Evolutionary conservation across 2,797 vertebrate genomes (phyloP).

Genomic region (Syndactyla subalaris): DNA sequence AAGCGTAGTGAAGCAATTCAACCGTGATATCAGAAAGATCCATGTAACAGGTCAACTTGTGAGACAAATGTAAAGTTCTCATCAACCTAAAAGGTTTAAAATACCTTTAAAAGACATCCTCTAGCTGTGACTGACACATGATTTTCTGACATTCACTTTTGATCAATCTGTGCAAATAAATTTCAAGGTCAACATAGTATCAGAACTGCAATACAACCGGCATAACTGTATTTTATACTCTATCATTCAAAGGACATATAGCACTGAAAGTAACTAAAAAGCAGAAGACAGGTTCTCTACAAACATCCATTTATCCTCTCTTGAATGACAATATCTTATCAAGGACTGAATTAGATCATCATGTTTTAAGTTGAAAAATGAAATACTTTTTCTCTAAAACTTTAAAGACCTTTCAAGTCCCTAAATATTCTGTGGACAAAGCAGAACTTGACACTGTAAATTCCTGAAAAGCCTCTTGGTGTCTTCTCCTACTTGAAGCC

Average conservation of each 20-base stretch:
- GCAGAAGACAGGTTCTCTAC: background rate
- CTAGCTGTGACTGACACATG: background rate
- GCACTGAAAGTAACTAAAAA: background rate
- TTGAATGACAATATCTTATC: background rate
- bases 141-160: constrained; percentile 41
- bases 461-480: background rate
- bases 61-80: constrained; percentile 25
- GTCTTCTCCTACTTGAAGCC: background rate
- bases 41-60: background rate
- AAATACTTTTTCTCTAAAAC: background rate
- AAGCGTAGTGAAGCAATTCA: background rate
- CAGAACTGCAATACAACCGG: background rate
- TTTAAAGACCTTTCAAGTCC: background rate
- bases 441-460: background rate
- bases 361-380: background rate
- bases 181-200: background rate
- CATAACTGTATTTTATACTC: background rate
- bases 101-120: constrained; percentile 22
- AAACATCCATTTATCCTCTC: background rate
- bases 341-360: background rate
- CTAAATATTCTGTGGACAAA: background rate
- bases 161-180: constrained; percentile 22
- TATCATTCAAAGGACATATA: background rate
- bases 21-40: background rate
- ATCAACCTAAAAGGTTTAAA: constrained; percentile 19